Percentiles rank a stretch among this genome's conserved stretches.
Evolutionary conservation across 2,888 invertebrate genomes (phyloP).

Genomic region (Euplexia lucipara): DNA sequence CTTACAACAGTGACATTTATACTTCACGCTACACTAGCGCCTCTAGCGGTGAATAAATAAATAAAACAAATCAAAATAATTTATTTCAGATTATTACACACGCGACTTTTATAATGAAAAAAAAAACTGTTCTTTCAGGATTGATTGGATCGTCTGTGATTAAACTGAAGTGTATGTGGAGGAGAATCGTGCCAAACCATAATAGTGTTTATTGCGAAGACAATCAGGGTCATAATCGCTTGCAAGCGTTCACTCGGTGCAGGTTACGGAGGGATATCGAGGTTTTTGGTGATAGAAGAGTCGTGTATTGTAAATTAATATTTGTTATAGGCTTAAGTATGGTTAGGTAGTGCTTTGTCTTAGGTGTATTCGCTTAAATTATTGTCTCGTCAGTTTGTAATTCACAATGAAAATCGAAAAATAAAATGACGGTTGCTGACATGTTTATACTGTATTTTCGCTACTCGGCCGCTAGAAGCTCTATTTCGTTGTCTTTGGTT

Average conservation of each 20-base stretch:
- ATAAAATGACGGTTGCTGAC: too few relatives aligned
- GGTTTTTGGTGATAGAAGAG: constrained; percentile 59
- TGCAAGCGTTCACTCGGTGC: constrained; percentile 66
- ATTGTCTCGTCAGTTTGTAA: too few relatives aligned
- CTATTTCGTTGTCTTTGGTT: too few relatives aligned
- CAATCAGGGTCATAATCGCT: constrained; percentile 72
- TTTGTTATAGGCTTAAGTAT: constrained; percentile 55
- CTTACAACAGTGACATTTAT: too few relatives aligned
- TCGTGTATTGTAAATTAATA: constrained; percentile 58
- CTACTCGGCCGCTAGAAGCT: too few relatives aligned
- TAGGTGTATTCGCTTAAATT: constrained; percentile 31
- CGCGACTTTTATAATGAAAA: background rate
- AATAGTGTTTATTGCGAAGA: constrained; percentile 68
- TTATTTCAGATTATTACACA: too few relatives aligned
- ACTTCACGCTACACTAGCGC: too few relatives aligned
- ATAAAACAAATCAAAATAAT: too few relatives aligned
- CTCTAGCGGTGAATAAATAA: too few relatives aligned
- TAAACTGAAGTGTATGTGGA: constrained; percentile 56
- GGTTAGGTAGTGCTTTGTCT: constrained; percentile 57
- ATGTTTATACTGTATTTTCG: too few relatives aligned
- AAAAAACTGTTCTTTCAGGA: constrained; percentile 52
- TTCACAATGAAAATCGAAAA: too few relatives aligned
- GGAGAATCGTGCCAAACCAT: constrained; percentile 72
- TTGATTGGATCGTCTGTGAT: constrained; percentile 63
- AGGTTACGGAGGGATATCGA: constrained; percentile 71